phyloP scores from a whole-genome alignment of 2,113 vertebrate genomes.

The Kryptolebias marmoratus region DNA sequence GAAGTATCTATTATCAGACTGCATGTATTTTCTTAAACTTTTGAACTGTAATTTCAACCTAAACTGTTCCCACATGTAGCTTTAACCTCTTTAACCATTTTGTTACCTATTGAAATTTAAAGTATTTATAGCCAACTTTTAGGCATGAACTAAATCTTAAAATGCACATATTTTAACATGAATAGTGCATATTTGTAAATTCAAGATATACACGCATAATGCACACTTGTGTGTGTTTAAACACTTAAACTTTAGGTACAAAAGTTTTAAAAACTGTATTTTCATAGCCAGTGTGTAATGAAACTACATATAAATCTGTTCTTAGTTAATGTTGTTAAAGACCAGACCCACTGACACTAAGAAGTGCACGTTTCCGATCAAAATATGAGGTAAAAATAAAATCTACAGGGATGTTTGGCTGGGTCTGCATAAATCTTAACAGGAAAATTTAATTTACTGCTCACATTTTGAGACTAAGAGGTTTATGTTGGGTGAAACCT shows the following conservation, averaged over 20 bases:
- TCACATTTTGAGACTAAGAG: conserved; percentile 25
- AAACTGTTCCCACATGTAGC: conserved; percentile 4
- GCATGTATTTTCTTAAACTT: conserved; percentile 15
- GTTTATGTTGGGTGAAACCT: conserved; percentile 34
- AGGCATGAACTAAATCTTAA: neutral
- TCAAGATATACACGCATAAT: too few species aligned
- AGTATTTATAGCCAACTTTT: neutral
- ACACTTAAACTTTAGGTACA: neutral
- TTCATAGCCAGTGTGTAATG: neutral
- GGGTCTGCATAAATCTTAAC: conserved; percentile 26
- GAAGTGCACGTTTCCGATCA: conserved; percentile 11
- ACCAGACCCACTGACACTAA: neutral
- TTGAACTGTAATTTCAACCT: neutral
- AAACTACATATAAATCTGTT: neutral
- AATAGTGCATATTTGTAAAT: neutral
- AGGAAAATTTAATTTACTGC: conserved; percentile 45
- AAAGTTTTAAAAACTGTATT: neutral
- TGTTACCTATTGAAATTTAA: neutral
- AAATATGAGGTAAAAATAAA: conserved; percentile 6
- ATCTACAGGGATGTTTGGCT: neutral
- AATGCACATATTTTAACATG: neutral
- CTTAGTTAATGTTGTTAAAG: neutral
- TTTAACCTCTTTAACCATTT: neutral
- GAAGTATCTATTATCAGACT: conserved; percentile 17
- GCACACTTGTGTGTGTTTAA: too few species aligned